These are phyloP conservation scores for Drosophila mauritiana DNA, from an alignment of 1,140 invertebrate genomes.

Conservation along the genomic window DNA sequence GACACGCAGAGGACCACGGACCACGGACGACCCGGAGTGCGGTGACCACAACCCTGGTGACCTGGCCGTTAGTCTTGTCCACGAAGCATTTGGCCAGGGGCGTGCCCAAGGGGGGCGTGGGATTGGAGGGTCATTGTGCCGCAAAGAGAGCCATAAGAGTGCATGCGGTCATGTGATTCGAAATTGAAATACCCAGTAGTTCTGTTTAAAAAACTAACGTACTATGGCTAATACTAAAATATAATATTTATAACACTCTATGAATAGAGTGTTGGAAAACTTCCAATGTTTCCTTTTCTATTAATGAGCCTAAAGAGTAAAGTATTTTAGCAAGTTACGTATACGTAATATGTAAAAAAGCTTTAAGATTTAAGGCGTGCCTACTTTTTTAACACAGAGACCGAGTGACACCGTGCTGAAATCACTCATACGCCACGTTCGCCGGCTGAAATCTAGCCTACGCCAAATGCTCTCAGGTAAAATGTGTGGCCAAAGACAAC, in stretches of 20 bases:
- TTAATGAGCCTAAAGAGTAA: too few species aligned
- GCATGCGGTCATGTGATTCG: neutral
- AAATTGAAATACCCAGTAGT: neutral
- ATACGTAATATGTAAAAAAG: too few species aligned
- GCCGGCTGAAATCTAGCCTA: constrained; percentile 29
- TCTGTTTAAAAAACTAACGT: neutral
- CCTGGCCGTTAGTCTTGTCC: constrained; percentile 38
- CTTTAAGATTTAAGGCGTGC: too few species aligned
- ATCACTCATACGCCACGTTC: constrained; percentile 32
- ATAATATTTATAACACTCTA: neutral
- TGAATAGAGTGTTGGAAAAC: too few species aligned
- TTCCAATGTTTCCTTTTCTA: too few species aligned
- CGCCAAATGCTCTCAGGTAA: constrained; percentile 30
- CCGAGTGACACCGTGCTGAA: constrained; percentile 5
- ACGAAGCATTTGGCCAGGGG: constrained; percentile 24
- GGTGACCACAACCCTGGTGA: constrained; percentile 3
- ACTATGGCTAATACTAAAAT: neutral
- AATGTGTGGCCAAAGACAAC: constrained; percentile 34
- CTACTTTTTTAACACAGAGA: neutral
- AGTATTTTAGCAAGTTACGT: too few species aligned
- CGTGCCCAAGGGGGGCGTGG: constrained; percentile 14
- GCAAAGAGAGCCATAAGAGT: neutral
- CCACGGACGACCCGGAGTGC: neutral
- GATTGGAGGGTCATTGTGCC: neutral
- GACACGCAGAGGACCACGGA: neutral